A percentile compares a stretch with the other conserved stretches of the same genome.
Conservation (phyloP, 2,888 invertebrate species). For the Synanthedon vespiformis region DNA sequence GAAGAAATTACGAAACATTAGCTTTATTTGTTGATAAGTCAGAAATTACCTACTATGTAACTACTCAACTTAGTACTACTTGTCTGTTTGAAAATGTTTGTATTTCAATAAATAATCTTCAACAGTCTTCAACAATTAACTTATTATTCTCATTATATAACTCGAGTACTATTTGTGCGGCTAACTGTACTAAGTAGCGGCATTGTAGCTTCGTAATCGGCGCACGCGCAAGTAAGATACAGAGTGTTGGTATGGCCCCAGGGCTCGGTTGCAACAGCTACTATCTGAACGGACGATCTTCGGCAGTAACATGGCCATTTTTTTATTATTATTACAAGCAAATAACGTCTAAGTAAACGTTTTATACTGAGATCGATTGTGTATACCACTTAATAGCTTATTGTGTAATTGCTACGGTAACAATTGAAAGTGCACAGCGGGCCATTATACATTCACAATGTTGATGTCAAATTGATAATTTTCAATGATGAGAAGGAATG, state of each 20-base stretch:
- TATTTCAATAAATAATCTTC: too few species aligned
- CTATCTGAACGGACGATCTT: slow-evolving; percentile 40
- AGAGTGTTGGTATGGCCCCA: slow-evolving; percentile 22
- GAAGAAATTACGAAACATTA: too few species aligned
- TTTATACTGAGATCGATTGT: slow-evolving; percentile 38
- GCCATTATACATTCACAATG: neutral
- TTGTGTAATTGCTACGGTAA: slow-evolving; percentile 33
- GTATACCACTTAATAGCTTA: slow-evolving; percentile 41
- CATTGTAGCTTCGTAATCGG: slow-evolving; percentile 30
- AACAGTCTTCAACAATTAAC: too few species aligned
- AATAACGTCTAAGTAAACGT: slow-evolving; percentile 45
- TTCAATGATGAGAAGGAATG: too few species aligned
- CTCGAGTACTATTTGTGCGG: neutral
- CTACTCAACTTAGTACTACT: too few species aligned
- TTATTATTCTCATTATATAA: too few species aligned
- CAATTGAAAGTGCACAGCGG: slow-evolving; percentile 35
- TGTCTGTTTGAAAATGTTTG: too few species aligned
- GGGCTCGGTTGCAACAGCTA: slow-evolving; percentile 35
- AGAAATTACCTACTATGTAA: too few species aligned
- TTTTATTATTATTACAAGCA: slow-evolving; percentile 33
- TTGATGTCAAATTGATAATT: too few species aligned
- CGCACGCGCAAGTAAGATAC: slow-evolving; percentile 23
- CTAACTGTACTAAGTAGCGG: slow-evolving; percentile 13
- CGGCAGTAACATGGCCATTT: slow-evolving; percentile 12
- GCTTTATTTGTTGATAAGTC: too few species aligned